Base-by-base conservation (phyloP, 2,797 vertebrate genomes). In the Discoglossus pictus region DNA sequence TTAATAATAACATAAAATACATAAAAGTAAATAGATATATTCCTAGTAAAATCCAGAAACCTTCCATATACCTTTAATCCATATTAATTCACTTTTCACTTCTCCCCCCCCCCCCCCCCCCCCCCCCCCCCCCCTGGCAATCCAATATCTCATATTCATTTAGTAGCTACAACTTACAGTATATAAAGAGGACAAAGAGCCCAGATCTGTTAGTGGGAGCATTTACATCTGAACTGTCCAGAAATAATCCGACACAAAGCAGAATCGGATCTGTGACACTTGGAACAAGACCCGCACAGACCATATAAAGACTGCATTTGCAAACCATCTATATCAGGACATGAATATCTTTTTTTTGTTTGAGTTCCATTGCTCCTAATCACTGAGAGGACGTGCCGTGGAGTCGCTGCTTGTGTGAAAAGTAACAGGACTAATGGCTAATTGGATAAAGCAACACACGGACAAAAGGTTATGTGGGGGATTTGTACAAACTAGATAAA, bases 201-300 rank as follows among this genome's bases (percentile, higher is more conserved):
- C 55, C 18, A 15, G 65, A 10, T 25, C 27, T 10, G 2, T 21
- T 23, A 20, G 46, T 46, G 47, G 27, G 27, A 46, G 53, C 34
- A 61, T 69, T 60, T 61, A 61, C 56, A 44, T 69, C 20, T 31
- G 65, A 60, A 42, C 55, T 68, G 65, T 54, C 65, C 58, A 34
- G 65, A 61, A 68, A 61, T 68, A 61, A 68, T 25, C 2, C 38
- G 66, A 69, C 34, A 52, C 50, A 62, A 62, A 62, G 39, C 66
- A 61, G 66, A 69, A 23, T 9, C 43, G 46, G 40, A 42, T n/a
- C n/a, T 36, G 60, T 63, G 68, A 65, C 61, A 51, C 51, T 61
- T 64, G 46, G 68, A 43, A 27, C 21, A 38, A 65, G 56, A 31
- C 52, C 17, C 44, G 20, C n/a, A 11, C 60, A 59, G 51, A 42